Evolutionary conservation across 2,888 invertebrate species (phyloP), one percentile per base, ranked within the genome.

Genomic region (Troilus luridus): DNA sequence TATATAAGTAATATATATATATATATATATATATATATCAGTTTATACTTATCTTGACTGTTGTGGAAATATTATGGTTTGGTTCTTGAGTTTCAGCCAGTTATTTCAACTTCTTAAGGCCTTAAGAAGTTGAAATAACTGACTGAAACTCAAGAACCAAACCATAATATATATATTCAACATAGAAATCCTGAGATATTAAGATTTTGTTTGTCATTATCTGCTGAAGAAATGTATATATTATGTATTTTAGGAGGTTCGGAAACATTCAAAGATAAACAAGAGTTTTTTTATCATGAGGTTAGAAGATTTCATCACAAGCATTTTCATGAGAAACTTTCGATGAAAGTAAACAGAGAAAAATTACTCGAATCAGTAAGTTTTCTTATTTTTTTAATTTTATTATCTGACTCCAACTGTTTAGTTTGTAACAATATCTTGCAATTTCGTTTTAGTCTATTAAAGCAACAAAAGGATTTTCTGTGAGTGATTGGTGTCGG

Each of bases 401-500:
- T 41, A 64, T 89, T 64, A 11, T 24, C 27, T 21, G 11, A 60
- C n/a, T 24, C n/a, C 6, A 60, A 24, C 6, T n/a, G 19, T 14
- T 14, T 19, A 12, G 21, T 11, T 60, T 11, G 12, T 88, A 6
- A 5, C 12, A 62, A 41, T 88, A 10, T 54, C 27, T 91, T 77
- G 7, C 41, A n/a, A 58, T 81, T 92, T 92, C 91, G 90, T 94
- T 94, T 24, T 94, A 96, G 96, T 96, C 96, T 1, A 96, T 98
- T 95, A 98, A 98, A 94, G 97, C 97, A 85, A 98, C 98, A 2
- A 97, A 97, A 93, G 96, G 97, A 93, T 98, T 98, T 95, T 95
- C 96, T 56, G 96, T 97, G n/a, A 96, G 96, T 91, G 98, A 98
- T 95, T 99, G 98, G 98, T 98, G 98, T 94, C 96, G 97, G 94